phyloP scores from a whole-genome alignment of 2,113 vertebrate genomes.

The Oxygymnocypris stewartii region DNA sequence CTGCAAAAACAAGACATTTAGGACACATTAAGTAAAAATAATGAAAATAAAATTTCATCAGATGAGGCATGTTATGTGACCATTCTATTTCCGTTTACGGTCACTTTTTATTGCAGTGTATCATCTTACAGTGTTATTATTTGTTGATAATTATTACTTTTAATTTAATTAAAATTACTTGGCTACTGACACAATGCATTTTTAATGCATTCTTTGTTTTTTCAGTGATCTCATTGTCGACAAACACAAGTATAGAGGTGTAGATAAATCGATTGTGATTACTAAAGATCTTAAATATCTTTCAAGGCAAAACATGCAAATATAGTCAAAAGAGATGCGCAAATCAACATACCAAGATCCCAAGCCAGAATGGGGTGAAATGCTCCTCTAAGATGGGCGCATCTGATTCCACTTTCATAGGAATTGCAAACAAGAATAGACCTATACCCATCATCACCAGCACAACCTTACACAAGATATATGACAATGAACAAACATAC shows the following conservation, averaged over 20 bases:
- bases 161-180: neutral
- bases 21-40: too few relatives aligned
- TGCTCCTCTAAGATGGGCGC: neutral
- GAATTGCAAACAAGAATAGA: slow-evolving; percentile 4
- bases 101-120: neutral
- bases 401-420: neutral
- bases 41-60: neutral
- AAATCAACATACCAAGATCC: slow-evolving; percentile 62
- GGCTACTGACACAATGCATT: too few relatives aligned
- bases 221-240: neutral
- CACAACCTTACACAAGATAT: slow-evolving; percentile 42
- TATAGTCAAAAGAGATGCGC: neutral
- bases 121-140: too few relatives aligned
- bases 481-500: neutral
- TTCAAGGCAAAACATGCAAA: neutral
- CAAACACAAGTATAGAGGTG: neutral
- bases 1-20: slow-evolving; percentile 52
- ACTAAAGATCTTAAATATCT: neutral
- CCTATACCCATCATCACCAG: slow-evolving; percentile 46
- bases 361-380: slow-evolving; percentile 51
- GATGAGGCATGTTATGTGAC: neutral
- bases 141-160: neutral
- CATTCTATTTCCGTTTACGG: neutral
- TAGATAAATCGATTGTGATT: neutral
- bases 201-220: neutral